A percentile compares a stretch with the other conserved stretches of the same genome.
These are phyloP conservation scores for Caenorhabditis sp. DNA, from an alignment of 2,888 invertebrate genomes.

Conservation along the genomic window DNA sequence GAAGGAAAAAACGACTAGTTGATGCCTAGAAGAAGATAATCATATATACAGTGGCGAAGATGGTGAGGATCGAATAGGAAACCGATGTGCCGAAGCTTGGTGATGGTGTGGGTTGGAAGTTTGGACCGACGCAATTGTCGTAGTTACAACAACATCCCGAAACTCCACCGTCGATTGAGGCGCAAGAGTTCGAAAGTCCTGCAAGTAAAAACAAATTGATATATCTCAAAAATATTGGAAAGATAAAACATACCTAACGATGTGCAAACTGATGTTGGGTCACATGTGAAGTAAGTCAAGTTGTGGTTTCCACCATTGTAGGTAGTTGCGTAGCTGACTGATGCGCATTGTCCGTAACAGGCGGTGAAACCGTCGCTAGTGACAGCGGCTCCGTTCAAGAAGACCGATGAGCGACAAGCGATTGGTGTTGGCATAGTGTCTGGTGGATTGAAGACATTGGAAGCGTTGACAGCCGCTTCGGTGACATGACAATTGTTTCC, in stretches of 20 bases:
- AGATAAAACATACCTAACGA: slow-evolving; percentile 22
- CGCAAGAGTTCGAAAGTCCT: slow-evolving; percentile 41
- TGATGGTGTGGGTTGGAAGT: slow-evolving; percentile 24
- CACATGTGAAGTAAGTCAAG: slow-evolving; percentile 48
- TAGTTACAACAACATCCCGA: slow-evolving; percentile 51
- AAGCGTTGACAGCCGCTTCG: slow-evolving; percentile 22
- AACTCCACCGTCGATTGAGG: slow-evolving; percentile 36
- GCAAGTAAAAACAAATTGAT: slow-evolving; percentile 5
- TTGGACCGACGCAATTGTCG: slow-evolving; percentile 47
- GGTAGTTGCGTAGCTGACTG: slow-evolving; percentile 28
- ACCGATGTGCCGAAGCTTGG: slow-evolving; percentile 21
- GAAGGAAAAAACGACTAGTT: background rate
- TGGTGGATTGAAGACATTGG: slow-evolving; percentile 23
- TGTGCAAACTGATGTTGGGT: slow-evolving; percentile 46
- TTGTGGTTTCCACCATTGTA: slow-evolving; percentile 17
- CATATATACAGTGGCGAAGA: slow-evolving; percentile 44
- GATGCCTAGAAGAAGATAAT: slow-evolving; percentile 8
- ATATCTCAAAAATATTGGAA: background rate
- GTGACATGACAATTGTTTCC: slow-evolving; percentile 46
- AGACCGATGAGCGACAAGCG: slow-evolving; percentile 36
- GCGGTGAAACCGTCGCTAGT: slow-evolving; percentile 17
- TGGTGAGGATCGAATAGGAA: slow-evolving; percentile 25
- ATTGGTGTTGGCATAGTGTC: slow-evolving; percentile 17
- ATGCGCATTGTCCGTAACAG: slow-evolving; percentile 45
- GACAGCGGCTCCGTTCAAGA: slow-evolving; percentile 27